phyloP scores from a whole-genome alignment of 2,888 invertebrate genomes.

The Resseliella maxima region DNA sequence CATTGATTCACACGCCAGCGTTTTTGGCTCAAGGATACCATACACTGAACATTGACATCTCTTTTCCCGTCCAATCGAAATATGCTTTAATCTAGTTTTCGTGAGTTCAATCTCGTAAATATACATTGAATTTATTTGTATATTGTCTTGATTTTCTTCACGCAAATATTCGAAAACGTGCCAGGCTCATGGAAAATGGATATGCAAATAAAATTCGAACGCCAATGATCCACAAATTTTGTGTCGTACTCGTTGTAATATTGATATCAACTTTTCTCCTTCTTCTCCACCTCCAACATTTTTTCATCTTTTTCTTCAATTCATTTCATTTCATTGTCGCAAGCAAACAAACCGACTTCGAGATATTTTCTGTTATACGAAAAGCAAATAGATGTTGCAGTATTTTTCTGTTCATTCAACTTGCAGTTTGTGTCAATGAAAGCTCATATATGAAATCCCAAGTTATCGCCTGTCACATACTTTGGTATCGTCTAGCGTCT shows the following conservation, averaged over 20 bases:
- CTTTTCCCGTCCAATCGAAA: neutral
- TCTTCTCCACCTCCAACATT: no score
- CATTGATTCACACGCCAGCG: neutral
- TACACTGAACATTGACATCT: conserved; percentile 16
- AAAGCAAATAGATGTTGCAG: neutral
- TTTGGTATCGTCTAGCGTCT: conserved; percentile 32
- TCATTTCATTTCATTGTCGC: neutral
- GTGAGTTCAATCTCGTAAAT: neutral
- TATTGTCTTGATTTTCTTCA: conserved; percentile 13
- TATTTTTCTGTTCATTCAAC: conserved; percentile 20
- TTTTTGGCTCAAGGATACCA: neutral
- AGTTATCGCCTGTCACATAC: neutral
- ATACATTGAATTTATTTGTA: neutral
- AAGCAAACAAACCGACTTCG: conserved; percentile 4
- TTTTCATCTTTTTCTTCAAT: neutral
- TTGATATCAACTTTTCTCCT: neutral
- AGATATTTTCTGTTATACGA: neutral
- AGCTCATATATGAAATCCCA: neutral
- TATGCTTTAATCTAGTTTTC: neutral
- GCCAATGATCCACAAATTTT: neutral
- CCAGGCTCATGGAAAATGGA: neutral
- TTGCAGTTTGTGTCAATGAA: conserved; percentile 1
- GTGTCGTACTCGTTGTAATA: neutral
- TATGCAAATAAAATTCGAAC: neutral
- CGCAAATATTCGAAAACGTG: conserved; percentile 17